phyloP scores from a whole-genome alignment of 2,797 vertebrate genomes.

The Alca torda region DNA sequence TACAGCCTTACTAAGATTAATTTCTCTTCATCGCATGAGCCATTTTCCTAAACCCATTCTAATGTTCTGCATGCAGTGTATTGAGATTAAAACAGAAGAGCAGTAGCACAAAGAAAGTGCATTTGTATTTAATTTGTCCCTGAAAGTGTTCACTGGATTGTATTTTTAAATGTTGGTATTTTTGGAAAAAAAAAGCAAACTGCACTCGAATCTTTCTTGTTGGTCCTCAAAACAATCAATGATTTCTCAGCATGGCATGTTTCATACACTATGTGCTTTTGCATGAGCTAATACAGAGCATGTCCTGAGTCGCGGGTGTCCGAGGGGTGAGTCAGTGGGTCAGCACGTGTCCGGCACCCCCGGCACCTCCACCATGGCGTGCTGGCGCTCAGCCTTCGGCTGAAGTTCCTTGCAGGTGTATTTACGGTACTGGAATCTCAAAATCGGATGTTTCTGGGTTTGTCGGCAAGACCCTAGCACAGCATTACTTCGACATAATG shows the following conservation, averaged over 20 bases:
- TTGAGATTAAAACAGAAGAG: not conserved
- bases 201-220: not conserved
- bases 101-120: not conserved
- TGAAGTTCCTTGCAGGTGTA: not conserved
- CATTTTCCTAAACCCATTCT: not conserved
- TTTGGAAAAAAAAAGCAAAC: not conserved
- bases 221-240: not conserved
- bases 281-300: accelerated
- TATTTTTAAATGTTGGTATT: not conserved
- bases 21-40: not conserved
- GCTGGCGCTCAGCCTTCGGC: accelerated
- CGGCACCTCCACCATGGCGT: accelerated
- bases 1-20: not conserved
- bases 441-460: not conserved
- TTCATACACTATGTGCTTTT: not conserved
- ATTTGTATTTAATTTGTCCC: not conserved
- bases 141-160: not conserved
- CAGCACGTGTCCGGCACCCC: not conserved
- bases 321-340: not conserved
- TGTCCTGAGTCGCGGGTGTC: not conserved
- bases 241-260: not conserved
- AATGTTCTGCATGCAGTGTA: not conserved
- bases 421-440: not conserved
- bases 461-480: not conserved
- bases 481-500: not conserved